phyloP scores from a whole-genome alignment of 2,113 vertebrate genomes.

The Catharus bicknelli region DNA sequence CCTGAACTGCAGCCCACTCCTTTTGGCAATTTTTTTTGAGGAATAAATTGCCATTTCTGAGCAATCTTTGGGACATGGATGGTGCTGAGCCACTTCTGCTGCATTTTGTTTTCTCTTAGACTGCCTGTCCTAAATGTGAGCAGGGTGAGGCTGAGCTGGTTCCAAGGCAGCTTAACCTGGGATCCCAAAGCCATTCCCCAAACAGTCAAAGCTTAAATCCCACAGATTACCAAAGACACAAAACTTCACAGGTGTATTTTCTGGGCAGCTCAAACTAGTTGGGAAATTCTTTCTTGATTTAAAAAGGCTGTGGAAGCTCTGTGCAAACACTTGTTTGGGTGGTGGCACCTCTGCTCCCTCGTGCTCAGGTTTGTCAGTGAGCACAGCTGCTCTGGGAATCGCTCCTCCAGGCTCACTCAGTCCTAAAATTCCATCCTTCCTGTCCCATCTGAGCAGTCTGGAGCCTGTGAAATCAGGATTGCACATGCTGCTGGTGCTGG shows the following conservation, averaged over 20 bases:
- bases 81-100: background rate
- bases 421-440: background rate
- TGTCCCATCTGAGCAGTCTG: background rate
- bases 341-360: rapidly evolving
- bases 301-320: background rate
- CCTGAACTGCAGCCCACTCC: background rate
- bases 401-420: background rate
- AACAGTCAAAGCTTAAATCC: background rate
- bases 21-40: background rate
- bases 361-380: background rate
- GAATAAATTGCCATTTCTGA: background rate
- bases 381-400: background rate
- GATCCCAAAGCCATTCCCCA: background rate
- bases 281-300: background rate
- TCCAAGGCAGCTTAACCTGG: background rate
- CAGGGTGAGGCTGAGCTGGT: background rate
- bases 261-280: background rate
- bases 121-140: rapidly evolving
- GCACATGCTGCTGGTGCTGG: background rate
- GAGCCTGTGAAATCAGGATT: background rate
- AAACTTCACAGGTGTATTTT: background rate
- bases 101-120: background rate
- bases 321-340: rapidly evolving
- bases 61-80: background rate
- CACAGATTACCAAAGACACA: background rate